Percentiles rank a stretch among this genome's conserved stretches.
Conservation (phyloP, 2,888 invertebrate species). For the Orchesellides sinensis region DNA sequence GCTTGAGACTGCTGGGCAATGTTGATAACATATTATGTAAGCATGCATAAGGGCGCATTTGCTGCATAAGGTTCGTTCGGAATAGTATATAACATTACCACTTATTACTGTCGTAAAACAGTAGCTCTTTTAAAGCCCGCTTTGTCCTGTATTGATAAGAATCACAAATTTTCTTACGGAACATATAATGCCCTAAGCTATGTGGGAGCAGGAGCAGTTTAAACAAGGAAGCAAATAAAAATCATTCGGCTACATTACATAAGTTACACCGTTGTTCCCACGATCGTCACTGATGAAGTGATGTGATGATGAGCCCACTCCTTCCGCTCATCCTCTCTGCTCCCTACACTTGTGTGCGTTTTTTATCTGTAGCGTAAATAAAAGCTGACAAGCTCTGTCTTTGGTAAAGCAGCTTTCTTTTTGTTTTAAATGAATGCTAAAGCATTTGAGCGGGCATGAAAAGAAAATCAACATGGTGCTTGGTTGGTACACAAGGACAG, state of each 20-base stretch:
- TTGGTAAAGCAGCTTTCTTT: too few relatives aligned
- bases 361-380: too few relatives aligned
- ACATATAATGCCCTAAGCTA: not conserved
- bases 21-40: too few relatives aligned
- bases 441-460: not conserved
- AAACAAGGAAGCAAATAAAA: not conserved
- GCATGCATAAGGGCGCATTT: too few relatives aligned
- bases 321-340: not conserved
- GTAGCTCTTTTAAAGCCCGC: not conserved
- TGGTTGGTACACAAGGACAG: not conserved
- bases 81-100: too few relatives aligned
- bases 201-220: not conserved
- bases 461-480: not conserved
- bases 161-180: not conserved
- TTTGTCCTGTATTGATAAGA: not conserved
- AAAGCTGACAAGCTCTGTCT: too few relatives aligned
- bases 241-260: too few relatives aligned
- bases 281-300: not conserved
- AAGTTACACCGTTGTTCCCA: not conserved
- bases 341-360: too few relatives aligned
- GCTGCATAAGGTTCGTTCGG: too few relatives aligned
- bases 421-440: too few relatives aligned
- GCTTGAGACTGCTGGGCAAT: too few relatives aligned
- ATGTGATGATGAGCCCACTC: not conserved
- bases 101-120: not conserved